Conservation (phyloP, 2,797 vertebrate genomes). For the Eutrigla gurnardus region DNA sequence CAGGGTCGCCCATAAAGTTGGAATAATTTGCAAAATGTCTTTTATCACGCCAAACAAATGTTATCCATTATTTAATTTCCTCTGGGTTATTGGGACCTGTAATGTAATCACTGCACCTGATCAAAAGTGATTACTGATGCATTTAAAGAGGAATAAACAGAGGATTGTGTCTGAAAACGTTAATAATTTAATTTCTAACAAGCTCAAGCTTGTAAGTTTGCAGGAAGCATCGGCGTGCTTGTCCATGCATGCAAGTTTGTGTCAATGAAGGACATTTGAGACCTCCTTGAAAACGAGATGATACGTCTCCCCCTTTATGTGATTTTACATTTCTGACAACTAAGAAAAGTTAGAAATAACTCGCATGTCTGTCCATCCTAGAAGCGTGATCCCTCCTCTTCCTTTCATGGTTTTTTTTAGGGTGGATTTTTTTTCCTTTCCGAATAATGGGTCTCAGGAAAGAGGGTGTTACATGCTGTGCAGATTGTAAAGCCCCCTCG, state of each 20-base stretch:
- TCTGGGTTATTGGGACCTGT: too few species aligned
- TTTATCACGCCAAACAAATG: too few species aligned
- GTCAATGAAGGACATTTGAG: conserved; percentile 11
- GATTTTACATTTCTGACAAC: not conserved
- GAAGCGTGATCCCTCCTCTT: not conserved
- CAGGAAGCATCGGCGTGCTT: not conserved
- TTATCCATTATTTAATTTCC: too few species aligned
- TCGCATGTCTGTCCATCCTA: not conserved
- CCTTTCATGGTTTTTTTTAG: not conserved
- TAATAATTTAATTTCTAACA: not conserved
- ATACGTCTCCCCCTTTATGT: not conserved
- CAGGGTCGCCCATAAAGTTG: not conserved
- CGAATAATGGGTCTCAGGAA: not conserved
- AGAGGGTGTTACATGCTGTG: not conserved
- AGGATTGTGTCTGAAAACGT: not conserved
- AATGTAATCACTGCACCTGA: too few species aligned
- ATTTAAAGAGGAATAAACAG: too few species aligned
- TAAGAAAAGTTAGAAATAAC: conserved; percentile 24
- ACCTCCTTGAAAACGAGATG: not conserved
- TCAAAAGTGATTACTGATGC: too few species aligned
- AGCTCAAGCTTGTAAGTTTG: conserved; percentile 3
- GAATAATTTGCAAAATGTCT: too few species aligned
- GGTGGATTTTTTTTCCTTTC: not conserved
- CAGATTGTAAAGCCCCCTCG: conserved; percentile 6
- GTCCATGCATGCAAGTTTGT: not conserved